Evolutionary conservation across 2,888 invertebrate species (phyloP), one percentile per base, ranked within the genome.

Genomic region (Philereme vetulata): DNA sequence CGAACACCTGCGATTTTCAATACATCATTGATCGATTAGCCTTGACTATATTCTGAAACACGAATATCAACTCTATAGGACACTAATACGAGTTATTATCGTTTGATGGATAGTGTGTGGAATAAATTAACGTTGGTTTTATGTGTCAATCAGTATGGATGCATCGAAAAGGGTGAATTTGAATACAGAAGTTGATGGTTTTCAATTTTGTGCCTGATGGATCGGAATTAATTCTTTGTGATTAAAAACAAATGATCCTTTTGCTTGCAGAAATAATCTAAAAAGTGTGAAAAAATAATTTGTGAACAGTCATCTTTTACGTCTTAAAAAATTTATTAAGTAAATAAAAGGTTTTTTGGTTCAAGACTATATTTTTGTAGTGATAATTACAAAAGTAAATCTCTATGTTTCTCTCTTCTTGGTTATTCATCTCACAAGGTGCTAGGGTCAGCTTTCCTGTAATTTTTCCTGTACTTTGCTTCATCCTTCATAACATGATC

Each of bases 1-100:
- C 74, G 82, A 81, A 89, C 91, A 92, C 91, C 91, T 92, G 91
- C 88, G 82, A 87, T 86, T 83, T 83, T 84, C 81, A 84, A 88
- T 84, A 77, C 79, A 82, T 86, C 82, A 84, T 81, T 84, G 83
- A 87, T 88, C 84, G 87, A 90, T 90, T 88, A 78, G 82, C 78
- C 78, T 77, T 82, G 80, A 77, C 62, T 46, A 10, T 10, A 5
- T 8, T 49, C 8, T 9, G 1, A 7, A 50, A 11, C 1, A 7
- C n/a, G 5, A 72, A 35, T 71, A 51, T 68, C 0, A 47, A 63
- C 54, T 56, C 60, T 73, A 64, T 7, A 0, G 0, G 3, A 0
- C 2, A 42, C 0, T 0, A 3, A 46, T 60, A 75, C 48, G 52
- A 51, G 7, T 42, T 4, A 61, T 52, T 65, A 51, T 49, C 0